Base-by-base conservation (phyloP, 2,888 invertebrate species). In the Papilio protenor region DNA sequence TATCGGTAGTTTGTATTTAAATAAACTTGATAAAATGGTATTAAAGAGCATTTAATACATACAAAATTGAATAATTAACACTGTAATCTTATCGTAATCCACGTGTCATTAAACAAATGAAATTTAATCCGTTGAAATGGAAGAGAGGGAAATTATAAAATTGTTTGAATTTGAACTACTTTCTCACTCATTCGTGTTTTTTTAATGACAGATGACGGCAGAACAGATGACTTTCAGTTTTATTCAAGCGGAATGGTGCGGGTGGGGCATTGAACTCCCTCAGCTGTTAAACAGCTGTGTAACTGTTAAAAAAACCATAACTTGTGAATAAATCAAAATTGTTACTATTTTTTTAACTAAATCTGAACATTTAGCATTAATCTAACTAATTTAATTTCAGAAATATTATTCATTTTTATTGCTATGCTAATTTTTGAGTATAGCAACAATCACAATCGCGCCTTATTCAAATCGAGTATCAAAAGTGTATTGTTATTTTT, bases 41-140 rank as follows among this genome's bases (percentile, higher is more conserved):
- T 86, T 89, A 77, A 81, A 75, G 18, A 89, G 84, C 91, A 91
- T 91, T 88, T 88, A 84, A 80, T 52, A 27, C 52, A 49, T 23
- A 55, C 52, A 52, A 11, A 71, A 18, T 45, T 40, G 59, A 47
- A 70, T 16, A 47, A 55, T 47, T 40, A n/a, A 57, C 45, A 70
- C 70, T 70, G n/a, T n/a, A 61, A 59, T 49, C 61, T 52, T 59
- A 72, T 66, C 73, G 40, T 40, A 66, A 66, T 66, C 66, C 66
- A 64, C 23, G 73, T 66, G 72, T 23, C 40, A 59, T 40, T 69
- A 70, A 77, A 69, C 55, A 73, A 69, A 66, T 27, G 49, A 78
- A 78, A 70, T 59, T 61, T 18, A 61, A 72, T 40, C 49, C 57
- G 59, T 52, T 27, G 52, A 77, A 61, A 77, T 49, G 49, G 73